These are phyloP conservation scores for Linnaemya tessellans DNA, from an alignment of 2,888 invertebrate genomes.

Conservation along the genomic window DNA sequence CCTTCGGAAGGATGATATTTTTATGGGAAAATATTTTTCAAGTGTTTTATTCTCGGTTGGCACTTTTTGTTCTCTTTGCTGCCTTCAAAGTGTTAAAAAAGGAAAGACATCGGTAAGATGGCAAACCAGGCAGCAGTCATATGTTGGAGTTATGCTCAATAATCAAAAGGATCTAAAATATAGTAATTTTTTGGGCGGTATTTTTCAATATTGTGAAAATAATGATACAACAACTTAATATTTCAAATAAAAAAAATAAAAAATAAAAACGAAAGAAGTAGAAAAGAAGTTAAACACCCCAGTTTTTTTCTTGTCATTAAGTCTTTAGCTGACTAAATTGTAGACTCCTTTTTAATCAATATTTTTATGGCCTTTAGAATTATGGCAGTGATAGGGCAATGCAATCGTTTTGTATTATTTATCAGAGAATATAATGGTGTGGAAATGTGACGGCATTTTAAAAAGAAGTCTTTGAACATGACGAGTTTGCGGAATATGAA, in stretches of 20 bases:
- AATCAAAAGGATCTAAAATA: slow-evolving; percentile 60
- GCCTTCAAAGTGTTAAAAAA: slow-evolving; percentile 43
- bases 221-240: slow-evolving; percentile 60
- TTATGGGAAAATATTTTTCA: slow-evolving; percentile 65
- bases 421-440: not conserved
- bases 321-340: slow-evolving; percentile 60
- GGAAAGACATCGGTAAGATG: not conserved
- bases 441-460: slow-evolving; percentile 38
- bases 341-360: slow-evolving; percentile 53
- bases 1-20: slow-evolving; percentile 55
- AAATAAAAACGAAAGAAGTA: not conserved
- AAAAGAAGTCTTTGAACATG: slow-evolving; percentile 16
- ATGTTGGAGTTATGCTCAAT: slow-evolving; percentile 43
- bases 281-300: slow-evolving; percentile 32
- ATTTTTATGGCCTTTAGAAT: slow-evolving; percentile 46
- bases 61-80: not conserved
- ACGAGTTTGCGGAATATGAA: slow-evolving; percentile 1
- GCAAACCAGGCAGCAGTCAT: not conserved
- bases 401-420: slow-evolving; percentile 11
- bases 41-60: slow-evolving; percentile 15
- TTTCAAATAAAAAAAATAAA: slow-evolving; percentile 21
- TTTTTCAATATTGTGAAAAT: slow-evolving; percentile 57
- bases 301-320: slow-evolving; percentile 62
- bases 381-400: slow-evolving; percentile 26
- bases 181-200: slow-evolving; percentile 60